phyloP scores from a whole-genome alignment of 1,140 invertebrate genomes.

The Zophobas atratus region DNA sequence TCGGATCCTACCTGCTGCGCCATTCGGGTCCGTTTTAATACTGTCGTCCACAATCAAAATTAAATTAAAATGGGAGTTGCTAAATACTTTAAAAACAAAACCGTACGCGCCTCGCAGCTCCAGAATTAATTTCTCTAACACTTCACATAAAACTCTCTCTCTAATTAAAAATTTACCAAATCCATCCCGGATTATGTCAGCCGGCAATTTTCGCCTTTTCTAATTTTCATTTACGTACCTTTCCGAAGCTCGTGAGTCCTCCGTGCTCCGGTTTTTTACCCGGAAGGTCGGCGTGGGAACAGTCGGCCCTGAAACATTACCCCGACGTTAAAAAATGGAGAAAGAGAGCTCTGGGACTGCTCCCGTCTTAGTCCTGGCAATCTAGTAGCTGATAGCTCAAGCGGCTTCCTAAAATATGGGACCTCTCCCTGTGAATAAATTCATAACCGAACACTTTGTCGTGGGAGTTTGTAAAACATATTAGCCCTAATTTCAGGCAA shows the following conservation, averaged over 20 bases:
- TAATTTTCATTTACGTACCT: conserved; percentile 70
- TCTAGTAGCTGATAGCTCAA: neutral
- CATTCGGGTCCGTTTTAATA: too few relatives aligned
- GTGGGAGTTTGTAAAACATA: conserved; percentile 3
- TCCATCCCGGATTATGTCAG: conserved; percentile 22
- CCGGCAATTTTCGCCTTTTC: neutral
- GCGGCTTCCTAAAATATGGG: conserved; percentile 3
- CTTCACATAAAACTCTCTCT: neutral
- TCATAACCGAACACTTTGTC: conserved; percentile 11
- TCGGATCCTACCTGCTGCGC: too few relatives aligned
- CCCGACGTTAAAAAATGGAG: conserved; percentile 24
- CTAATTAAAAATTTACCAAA: conserved; percentile 41
- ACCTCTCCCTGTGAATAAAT: neutral
- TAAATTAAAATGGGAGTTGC: too few relatives aligned
- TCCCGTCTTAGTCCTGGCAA: too few relatives aligned
- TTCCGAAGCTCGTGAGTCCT: conserved; percentile 79
- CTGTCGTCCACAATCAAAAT: too few relatives aligned
- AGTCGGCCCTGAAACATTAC: conserved; percentile 73
- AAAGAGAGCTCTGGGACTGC: too few relatives aligned
- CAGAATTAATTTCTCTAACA: neutral
- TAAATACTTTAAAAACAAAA: neutral
- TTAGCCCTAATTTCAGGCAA: conserved; percentile 9
- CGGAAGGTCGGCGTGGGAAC: conserved; percentile 75
- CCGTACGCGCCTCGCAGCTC: neutral
- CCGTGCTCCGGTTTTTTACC: conserved; percentile 75